Evolutionary conservation across 2,797 vertebrate species (phyloP).

Genomic region (Manis crassicaudata): DNA sequence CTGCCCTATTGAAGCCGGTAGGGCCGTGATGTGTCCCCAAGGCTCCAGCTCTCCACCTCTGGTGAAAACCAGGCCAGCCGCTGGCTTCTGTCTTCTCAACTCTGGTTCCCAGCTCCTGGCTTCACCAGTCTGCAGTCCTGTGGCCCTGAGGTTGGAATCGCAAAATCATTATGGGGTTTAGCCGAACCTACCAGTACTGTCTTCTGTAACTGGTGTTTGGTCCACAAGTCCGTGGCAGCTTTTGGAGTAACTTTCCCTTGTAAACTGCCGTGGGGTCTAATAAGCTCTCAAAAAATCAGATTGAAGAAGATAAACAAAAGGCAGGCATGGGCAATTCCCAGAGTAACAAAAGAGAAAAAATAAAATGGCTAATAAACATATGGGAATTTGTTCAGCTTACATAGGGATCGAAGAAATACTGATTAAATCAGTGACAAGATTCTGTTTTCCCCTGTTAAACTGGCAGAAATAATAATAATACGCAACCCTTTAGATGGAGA

Average conservation of each 20-base stretch:
- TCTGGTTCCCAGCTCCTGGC: neutral
- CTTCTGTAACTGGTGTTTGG: neutral
- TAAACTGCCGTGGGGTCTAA: constrained; percentile 37
- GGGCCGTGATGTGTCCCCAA: accelerated
- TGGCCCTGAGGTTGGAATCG: neutral
- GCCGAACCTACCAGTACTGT: neutral
- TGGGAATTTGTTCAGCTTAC: constrained; percentile 69
- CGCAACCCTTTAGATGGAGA: neutral
- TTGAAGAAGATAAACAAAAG: constrained; percentile 59
- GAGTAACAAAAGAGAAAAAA: neutral
- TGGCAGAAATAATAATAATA: constrained; percentile 27
- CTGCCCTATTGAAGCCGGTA: neutral
- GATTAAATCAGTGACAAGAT: constrained; percentile 66
- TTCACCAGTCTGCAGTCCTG: neutral
- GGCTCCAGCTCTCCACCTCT: too few relatives aligned
- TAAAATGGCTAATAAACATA: constrained; percentile 62
- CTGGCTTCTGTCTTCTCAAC: neutral
- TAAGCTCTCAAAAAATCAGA: constrained; percentile 41
- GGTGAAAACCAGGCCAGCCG: neutral
- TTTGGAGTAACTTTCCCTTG: constrained; percentile 24
- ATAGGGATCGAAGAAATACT: constrained; percentile 59
- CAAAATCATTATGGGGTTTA: neutral
- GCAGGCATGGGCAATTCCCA: constrained; percentile 45
- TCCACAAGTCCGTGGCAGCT: neutral
- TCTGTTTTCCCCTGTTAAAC: constrained; percentile 52